Base-by-base conservation (phyloP, 2,113 vertebrate genomes). In the Raja brachyura region DNA sequence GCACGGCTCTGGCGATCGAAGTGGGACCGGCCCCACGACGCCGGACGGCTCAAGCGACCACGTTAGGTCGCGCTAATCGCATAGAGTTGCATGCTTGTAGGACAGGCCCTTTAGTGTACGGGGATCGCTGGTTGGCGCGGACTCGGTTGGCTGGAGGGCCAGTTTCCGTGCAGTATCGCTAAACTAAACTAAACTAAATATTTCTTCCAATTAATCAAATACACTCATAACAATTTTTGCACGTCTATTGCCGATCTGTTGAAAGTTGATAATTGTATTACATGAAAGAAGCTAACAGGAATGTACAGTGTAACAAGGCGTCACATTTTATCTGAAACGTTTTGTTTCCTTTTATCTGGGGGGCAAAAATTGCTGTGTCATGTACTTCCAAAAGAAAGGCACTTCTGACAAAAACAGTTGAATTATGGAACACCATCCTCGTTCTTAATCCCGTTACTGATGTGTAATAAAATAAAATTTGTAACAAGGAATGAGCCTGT, bases 401-500 rank as follows among this genome's bases (percentile, higher is more conserved):
- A 92, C 48, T 92, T 92, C 54, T 92, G 90, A 92, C 90, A 73
- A 92, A 33, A 73, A 25, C 9, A 70, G 88, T 92, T 92, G 90
- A 92, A 92, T 92, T 73, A 92, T 92, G 90, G 90, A 73, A 54
- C 22, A 74, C 90, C 68, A 73, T 73, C 33, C 39, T 39, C 31
- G 39, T 92, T 92, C 90, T 92, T 92, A 92, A 92, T 92, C 90
- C 90, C 66, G 28, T 92, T 70, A 92, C 90, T 92, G 90, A 92
- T 73, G 25, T 92, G 90, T 92, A 92, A 92, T 92, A 92, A 92
- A 92, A 92, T 73, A 74, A 92, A 92, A 74, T 39, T 88, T 88
- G 83, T 63, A 88, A 33, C 83, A 88, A 63, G 83, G 59, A 63
- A 88, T 74, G 90, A 73, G 68, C 22, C 33, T 92, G 90, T 73